Percentiles rank a stretch among this genome's conserved stretches.
Conservation (phyloP, 2,113 vertebrate genomes). For the Hemiprocne comata region DNA sequence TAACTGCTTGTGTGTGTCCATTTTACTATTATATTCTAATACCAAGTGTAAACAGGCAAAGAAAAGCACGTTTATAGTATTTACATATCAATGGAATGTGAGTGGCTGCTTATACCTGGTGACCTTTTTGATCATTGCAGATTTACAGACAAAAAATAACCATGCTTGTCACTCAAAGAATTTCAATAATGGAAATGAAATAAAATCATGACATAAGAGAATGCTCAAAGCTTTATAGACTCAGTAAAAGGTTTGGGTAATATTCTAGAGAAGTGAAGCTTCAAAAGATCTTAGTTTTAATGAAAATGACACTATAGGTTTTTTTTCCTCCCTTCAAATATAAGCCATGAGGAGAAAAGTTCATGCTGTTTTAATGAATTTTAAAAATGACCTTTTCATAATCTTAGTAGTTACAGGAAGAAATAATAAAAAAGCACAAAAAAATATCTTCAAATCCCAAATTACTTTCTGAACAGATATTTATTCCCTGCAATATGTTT, state of each 20-base stretch:
- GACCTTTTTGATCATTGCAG: background rate
- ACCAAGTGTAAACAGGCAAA: background rate
- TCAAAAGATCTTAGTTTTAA: slow-evolving; percentile 11
- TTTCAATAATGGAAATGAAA: background rate
- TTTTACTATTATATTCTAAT: background rate
- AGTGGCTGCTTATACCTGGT: background rate
- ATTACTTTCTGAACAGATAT: background rate
- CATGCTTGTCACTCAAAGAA: background rate
- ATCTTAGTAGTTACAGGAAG: background rate
- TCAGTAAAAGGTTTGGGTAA: background rate
- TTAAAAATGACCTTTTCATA: background rate
- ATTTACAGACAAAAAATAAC: background rate
- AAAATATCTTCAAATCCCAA: background rate
- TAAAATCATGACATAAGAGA: background rate
- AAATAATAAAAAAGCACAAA: background rate
- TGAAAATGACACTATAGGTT: background rate
- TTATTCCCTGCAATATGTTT: slow-evolving; percentile 11
- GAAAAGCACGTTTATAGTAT: background rate
- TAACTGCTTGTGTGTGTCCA: fast-evolving
- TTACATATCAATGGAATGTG: background rate
- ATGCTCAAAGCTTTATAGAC: background rate
- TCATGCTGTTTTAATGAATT: slow-evolving; percentile 3
- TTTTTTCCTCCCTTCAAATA: background rate
- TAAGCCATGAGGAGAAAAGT: background rate
- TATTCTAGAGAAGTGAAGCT: background rate